phyloP scores from a whole-genome alignment of 2,113 vertebrate genomes.

The Fregetta grallaria region DNA sequence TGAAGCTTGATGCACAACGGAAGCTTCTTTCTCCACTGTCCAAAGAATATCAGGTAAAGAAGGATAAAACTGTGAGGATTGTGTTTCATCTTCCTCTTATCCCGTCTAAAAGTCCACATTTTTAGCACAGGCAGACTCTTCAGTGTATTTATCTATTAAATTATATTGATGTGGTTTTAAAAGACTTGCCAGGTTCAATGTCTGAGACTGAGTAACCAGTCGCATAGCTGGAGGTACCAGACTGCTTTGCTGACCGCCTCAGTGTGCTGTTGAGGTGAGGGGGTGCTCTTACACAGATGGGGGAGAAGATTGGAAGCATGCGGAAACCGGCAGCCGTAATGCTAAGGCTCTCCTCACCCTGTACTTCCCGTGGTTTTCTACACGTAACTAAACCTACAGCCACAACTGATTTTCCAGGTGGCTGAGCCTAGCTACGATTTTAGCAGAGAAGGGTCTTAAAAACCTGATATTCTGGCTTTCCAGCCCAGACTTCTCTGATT shows the following conservation, averaged over 20 bases:
- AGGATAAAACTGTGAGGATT: background rate
- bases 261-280: too few relatives aligned
- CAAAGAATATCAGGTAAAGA: constrained; percentile 85
- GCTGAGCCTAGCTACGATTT: background rate
- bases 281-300: rapidly evolving
- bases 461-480: background rate
- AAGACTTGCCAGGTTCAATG: background rate
- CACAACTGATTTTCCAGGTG: background rate
- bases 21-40: constrained; percentile 81
- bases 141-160: background rate
- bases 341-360: background rate
- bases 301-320: rapidly evolving
- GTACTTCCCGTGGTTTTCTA: background rate
- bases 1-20: constrained; percentile 77
- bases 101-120: background rate
- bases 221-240: background rate
- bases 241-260: background rate
- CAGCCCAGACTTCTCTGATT: background rate
- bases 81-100: background rate
- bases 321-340: rapidly evolving
- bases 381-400: too few relatives aligned
- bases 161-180: background rate
- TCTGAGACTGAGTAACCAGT: background rate
- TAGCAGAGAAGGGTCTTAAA: background rate
- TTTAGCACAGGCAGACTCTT: background rate